These are phyloP conservation scores for Rambutsinella grinnellia DNA, from an alignment of 2,888 invertebrate species.

Conservation along the genomic window DNA sequence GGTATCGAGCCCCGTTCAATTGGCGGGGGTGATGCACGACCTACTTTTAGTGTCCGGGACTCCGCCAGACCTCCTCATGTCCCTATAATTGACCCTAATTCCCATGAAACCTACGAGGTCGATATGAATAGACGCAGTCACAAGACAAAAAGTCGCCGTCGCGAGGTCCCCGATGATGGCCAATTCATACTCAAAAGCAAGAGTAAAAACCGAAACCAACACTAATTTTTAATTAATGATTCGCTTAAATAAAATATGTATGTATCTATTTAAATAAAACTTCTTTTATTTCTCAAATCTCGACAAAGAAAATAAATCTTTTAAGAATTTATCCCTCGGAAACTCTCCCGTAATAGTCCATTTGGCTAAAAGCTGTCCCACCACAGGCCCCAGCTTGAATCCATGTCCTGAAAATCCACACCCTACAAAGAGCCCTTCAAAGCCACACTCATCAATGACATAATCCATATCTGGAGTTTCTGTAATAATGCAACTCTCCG, in stretches of 20 bases:
- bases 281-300: slow-evolving; percentile 16
- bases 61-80: no score
- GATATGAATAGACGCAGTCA: no score
- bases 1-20: background rate
- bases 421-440: slow-evolving; percentile 39
- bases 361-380: slow-evolving; percentile 50
- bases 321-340: slow-evolving; percentile 23
- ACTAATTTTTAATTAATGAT: background rate
- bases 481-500: slow-evolving; percentile 62
- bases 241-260: background rate
- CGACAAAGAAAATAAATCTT: slow-evolving; percentile 46
- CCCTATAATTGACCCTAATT: no score
- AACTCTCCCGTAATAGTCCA: slow-evolving; percentile 38
- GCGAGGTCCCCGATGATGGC: no score
- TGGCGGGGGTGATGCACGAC: slow-evolving; percentile 31
- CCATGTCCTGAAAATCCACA: slow-evolving; percentile 64
- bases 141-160: no score
- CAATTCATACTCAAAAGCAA: background rate
- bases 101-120: no score
- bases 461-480: slow-evolving; percentile 59
- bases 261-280: background rate
- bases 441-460: slow-evolving; percentile 46
- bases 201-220: no score
- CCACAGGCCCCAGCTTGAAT: slow-evolving; percentile 60
- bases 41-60: no score